phyloP scores from a whole-genome alignment of 2,888 invertebrate species.

The Ophion obscuratus region DNA sequence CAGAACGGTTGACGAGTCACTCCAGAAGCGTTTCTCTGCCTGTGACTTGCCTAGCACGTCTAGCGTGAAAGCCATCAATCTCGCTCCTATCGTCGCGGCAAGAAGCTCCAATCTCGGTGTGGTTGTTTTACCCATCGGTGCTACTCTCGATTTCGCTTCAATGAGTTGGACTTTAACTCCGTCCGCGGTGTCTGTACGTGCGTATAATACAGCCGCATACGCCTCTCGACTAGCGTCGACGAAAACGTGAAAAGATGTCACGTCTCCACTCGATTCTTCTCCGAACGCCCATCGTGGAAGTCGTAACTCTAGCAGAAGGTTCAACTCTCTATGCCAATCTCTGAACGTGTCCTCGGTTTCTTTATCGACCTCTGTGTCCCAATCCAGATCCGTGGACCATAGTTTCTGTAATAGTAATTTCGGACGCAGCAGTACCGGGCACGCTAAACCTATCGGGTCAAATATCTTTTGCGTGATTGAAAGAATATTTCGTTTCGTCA shows the following conservation, averaged over 20 bases:
- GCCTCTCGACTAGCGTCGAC: constrained; percentile 71
- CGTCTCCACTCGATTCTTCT: not conserved
- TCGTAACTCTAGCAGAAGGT: constrained; percentile 53
- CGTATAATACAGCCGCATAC: constrained; percentile 71
- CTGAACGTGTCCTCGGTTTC: constrained; percentile 48
- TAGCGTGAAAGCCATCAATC: constrained; percentile 62
- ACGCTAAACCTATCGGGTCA: constrained; percentile 68
- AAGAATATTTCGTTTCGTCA: constrained; percentile 69
- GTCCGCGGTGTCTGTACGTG: constrained; percentile 60
- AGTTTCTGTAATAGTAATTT: constrained; percentile 65
- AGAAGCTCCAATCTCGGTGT: constrained; percentile 77
- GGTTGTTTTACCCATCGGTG: constrained; percentile 70
- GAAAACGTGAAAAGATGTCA: constrained; percentile 68
- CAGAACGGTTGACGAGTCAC: constrained; percentile 73
- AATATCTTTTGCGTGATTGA: constrained; percentile 66
- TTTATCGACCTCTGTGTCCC: constrained; percentile 61
- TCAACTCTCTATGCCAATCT: constrained; percentile 65
- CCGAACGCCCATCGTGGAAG: constrained; percentile 65
- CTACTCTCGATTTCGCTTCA: constrained; percentile 73
- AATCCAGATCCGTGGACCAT: constrained; percentile 56
- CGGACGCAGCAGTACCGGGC: constrained; percentile 64
- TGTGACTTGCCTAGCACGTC: constrained; percentile 53
- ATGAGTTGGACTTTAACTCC: constrained; percentile 68
- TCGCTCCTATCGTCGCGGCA: constrained; percentile 71
- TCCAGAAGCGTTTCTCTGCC: constrained; percentile 69